phyloP scores from a whole-genome alignment of 2,113 vertebrate genomes.

The Dipodomys spectabilis region DNA sequence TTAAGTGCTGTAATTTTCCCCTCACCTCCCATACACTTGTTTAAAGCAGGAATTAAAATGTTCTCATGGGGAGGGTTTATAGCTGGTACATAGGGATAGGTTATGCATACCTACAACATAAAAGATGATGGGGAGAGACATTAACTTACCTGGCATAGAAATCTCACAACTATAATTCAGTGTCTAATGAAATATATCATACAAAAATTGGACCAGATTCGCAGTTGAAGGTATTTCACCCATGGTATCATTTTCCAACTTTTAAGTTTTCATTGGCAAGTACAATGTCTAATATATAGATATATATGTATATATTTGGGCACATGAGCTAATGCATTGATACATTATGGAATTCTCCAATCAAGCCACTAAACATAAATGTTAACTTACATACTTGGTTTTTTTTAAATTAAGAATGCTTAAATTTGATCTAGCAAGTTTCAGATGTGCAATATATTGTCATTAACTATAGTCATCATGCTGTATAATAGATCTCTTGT shows the following conservation, averaged over 20 bases:
- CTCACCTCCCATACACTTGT: not conserved
- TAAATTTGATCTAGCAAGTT: not conserved
- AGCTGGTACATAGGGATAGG: not conserved
- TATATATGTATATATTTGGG: not conserved
- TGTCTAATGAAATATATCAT: not conserved
- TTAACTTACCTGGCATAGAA: not conserved
- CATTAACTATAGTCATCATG: not conserved
- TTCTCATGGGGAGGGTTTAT: not conserved
- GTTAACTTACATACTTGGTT: not conserved
- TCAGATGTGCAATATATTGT: not conserved
- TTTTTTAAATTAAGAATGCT: not conserved
- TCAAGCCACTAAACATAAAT: not conserved
- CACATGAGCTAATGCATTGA: not conserved
- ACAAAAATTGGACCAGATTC: not conserved
- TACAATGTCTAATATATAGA: not conserved
- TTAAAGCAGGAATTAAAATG: conserved; percentile 15
- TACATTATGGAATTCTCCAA: not conserved
- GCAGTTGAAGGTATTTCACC: not conserved
- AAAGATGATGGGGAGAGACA: not conserved
- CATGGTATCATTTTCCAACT: no score
- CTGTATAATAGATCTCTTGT: not conserved
- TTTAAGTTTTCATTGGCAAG: not conserved
- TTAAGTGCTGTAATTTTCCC: not conserved
- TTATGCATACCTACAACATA: not conserved
- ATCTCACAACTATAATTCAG: not conserved